Conservation (phyloP, 1,140 invertebrate genomes). For the Pogonomyrmex barbatus region DNA sequence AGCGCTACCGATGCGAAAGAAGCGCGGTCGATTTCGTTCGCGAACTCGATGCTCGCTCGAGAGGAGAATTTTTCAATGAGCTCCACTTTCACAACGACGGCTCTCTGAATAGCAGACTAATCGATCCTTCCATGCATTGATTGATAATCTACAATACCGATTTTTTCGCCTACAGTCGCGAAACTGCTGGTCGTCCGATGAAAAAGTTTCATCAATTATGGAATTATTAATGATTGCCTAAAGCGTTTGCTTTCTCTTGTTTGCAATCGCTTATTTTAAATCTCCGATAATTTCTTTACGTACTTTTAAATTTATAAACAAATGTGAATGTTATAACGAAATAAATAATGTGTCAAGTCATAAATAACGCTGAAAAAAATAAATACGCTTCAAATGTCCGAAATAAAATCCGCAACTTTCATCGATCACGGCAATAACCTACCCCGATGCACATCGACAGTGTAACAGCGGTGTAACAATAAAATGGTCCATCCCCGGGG, state of each 20-base stretch:
- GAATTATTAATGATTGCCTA: slow-evolving; percentile 13
- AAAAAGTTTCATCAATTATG: slow-evolving; percentile 12
- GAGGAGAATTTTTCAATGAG: slow-evolving; percentile 58
- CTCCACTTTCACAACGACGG: background rate
- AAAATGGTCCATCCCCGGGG: slow-evolving; percentile 30
- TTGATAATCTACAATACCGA: slow-evolving; percentile 12
- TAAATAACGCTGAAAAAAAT: background rate
- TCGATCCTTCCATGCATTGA: slow-evolving; percentile 21
- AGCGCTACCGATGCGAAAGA: slow-evolving; percentile 59
- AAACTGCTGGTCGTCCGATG: slow-evolving; percentile 31
- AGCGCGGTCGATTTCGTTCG: slow-evolving; percentile 43
- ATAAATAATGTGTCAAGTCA: background rate
- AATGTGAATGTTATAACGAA: background rate
- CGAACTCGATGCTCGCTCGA: slow-evolving; percentile 49
- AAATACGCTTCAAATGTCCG: background rate
- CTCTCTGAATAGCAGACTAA: slow-evolving; percentile 36
- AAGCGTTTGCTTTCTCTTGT: background rate
- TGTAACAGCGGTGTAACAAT: slow-evolving; percentile 36
- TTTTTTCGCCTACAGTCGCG: background rate
- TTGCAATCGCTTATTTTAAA: background rate
- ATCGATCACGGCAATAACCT: slow-evolving; percentile 44
- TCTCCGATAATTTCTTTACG: background rate
- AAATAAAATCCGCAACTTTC: background rate
- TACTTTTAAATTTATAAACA: background rate
- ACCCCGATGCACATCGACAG: slow-evolving; percentile 6